Conservation (phyloP, 1,140 invertebrate species). For the Zaprionus nigranus region DNA sequence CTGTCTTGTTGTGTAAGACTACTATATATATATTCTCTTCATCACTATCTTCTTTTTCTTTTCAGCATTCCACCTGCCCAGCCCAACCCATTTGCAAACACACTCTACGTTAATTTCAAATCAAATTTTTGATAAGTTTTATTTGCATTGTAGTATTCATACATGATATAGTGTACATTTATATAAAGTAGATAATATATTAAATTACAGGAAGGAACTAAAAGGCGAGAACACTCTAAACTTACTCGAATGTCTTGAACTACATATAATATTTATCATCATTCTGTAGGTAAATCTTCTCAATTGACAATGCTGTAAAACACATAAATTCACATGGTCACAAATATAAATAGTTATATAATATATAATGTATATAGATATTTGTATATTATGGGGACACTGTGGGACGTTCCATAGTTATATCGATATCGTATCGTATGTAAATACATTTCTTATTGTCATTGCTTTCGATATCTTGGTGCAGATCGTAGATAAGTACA, state of each 20-base stretch:
- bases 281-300: neutral
- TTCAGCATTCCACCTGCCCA: too few species aligned
- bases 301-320: slow-evolving; percentile 43
- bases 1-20: too few species aligned
- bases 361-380: slow-evolving; percentile 16
- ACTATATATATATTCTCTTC: too few species aligned
- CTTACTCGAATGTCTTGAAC: slow-evolving; percentile 10
- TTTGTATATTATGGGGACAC: slow-evolving; percentile 8
- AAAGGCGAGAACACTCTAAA: slow-evolving; percentile 11
- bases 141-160: slow-evolving; percentile 26
- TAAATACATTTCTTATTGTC: slow-evolving; percentile 48
- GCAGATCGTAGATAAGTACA: slow-evolving; percentile 45
- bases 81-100: neutral
- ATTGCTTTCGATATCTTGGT: slow-evolving; percentile 31
- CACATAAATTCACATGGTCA: slow-evolving; percentile 56
- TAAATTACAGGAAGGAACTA: slow-evolving; percentile 36
- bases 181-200: slow-evolving; percentile 20
- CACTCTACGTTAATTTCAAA: neutral
- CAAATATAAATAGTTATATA: slow-evolving; percentile 29
- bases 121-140: slow-evolving; percentile 18
- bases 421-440: slow-evolving; percentile 10
- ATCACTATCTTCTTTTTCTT: too few species aligned
- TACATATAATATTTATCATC: neutral
- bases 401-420: slow-evolving; percentile 9
- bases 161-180: slow-evolving; percentile 27